phyloP scores from a whole-genome alignment of 2,888 invertebrate genomes.

The Aspidiotus destructor region DNA sequence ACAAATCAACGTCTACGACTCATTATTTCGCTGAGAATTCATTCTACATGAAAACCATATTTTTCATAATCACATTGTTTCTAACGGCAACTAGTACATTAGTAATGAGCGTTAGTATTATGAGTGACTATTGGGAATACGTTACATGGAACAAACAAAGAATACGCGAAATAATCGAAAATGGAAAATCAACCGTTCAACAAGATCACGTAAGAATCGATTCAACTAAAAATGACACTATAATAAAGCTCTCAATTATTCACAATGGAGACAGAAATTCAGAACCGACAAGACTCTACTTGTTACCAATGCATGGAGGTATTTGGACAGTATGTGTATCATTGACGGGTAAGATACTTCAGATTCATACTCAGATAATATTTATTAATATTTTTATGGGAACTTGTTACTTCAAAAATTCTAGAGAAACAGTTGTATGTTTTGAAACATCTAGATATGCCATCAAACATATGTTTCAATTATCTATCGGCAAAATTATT shows the following conservation, averaged over 20 bases:
- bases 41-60: slow-evolving; percentile 39
- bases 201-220: too few species aligned
- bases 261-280: too few species aligned
- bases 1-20: too few species aligned
- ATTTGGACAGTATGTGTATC: slow-evolving; percentile 82
- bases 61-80: slow-evolving; percentile 44
- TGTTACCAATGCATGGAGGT: slow-evolving; percentile 82
- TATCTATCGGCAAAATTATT: slow-evolving; percentile 64
- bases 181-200: too few species aligned
- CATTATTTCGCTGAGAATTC: too few species aligned
- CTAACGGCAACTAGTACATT: slow-evolving; percentile 61
- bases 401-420: not conserved
- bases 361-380: not conserved
- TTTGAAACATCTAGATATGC: slow-evolving; percentile 56
- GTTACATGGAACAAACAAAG: slow-evolving; percentile 53
- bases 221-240: too few species aligned
- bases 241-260: too few species aligned
- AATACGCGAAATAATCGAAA: too few species aligned
- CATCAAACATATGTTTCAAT: slow-evolving; percentile 63
- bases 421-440: slow-evolving; percentile 61
- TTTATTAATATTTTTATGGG: slow-evolving; percentile 10
- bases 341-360: slow-evolving; percentile 55
- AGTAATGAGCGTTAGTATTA: slow-evolving; percentile 72
- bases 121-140: slow-evolving; percentile 86
- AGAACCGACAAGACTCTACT: slow-evolving; percentile 44